These are phyloP conservation scores for Ispidina lecontei DNA, from an alignment of 2,797 vertebrate species.

Conservation along the genomic window DNA sequence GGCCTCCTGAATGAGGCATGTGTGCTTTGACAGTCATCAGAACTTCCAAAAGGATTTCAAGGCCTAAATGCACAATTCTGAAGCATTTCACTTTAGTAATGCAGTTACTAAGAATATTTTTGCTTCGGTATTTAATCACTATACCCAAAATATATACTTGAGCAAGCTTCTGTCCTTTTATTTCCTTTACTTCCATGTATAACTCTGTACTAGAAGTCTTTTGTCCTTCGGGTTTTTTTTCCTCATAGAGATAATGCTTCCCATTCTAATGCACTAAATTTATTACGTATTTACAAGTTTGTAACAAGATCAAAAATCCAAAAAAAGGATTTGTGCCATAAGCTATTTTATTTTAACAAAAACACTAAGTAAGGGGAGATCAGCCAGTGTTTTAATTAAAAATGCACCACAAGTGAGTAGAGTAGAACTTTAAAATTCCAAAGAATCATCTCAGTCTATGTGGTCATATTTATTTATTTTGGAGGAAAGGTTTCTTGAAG, in stretches of 20 bases:
- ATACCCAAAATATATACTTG: not conserved
- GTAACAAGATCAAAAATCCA: not conserved
- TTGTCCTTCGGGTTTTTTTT: not conserved
- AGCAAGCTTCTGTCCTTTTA: not conserved
- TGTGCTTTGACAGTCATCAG: not conserved
- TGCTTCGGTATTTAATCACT: not conserved
- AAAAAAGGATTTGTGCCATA: too few species aligned
- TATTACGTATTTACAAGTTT: not conserved
- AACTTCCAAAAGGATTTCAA: not conserved
- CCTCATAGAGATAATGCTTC: not conserved
- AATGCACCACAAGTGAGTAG: slow-evolving; percentile 36
- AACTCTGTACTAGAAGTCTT: not conserved
- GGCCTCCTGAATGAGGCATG: not conserved
- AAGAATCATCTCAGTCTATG: slow-evolving; percentile 11
- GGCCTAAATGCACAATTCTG: not conserved
- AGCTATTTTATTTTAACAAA: not conserved
- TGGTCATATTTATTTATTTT: slow-evolving; percentile 28
- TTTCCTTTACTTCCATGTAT: not conserved
- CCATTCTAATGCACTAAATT: not conserved
- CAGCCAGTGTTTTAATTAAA: slow-evolving; percentile 17
- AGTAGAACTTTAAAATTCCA: slow-evolving; percentile 32
- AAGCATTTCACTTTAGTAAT: not conserved
- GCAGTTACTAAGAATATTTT: not conserved
- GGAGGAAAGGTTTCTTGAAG: slow-evolving; percentile 40
- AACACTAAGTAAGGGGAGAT: not conserved